Evolutionary conservation across 2,888 invertebrate species (phyloP).

Genomic region (Epistrophe eligans): DNA sequence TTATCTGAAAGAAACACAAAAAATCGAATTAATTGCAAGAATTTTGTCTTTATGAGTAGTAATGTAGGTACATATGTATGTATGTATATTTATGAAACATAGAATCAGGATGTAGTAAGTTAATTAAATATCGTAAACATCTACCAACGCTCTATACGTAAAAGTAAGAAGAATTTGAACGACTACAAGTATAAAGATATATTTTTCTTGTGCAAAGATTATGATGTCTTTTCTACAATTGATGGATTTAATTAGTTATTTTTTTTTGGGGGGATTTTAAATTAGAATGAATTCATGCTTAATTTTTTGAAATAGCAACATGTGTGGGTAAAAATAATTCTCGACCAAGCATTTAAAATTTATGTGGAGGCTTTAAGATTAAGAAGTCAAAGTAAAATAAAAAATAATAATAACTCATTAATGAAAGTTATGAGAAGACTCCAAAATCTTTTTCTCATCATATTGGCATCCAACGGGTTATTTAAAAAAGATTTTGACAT

Average conservation of each 20-base stretch:
- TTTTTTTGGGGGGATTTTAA: neutral
- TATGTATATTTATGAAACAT: neutral
- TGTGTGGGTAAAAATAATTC: constrained; percentile 21
- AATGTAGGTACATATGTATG: neutral
- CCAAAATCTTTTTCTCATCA: neutral
- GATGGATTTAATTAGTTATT: constrained; percentile 10
- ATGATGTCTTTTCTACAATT: neutral
- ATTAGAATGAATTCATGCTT: neutral
- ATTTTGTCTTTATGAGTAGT: neutral
- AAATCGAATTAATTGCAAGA: constrained; percentile 6
- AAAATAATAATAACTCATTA: neutral
- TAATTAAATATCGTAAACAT: neutral
- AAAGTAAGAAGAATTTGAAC: neutral
- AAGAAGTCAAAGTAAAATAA: neutral
- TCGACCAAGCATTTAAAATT: neutral
- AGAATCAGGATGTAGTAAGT: neutral
- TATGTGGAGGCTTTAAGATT: neutral
- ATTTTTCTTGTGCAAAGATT: neutral
- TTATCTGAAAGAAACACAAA: constrained; percentile 58
- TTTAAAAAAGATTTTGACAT: neutral
- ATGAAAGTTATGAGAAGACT: neutral
- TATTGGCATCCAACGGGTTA: neutral
- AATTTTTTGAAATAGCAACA: neutral
- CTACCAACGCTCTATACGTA: neutral
- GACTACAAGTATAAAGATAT: neutral